Percentiles rank a stretch among this genome's conserved stretches.
Conservation (phyloP, 1,140 invertebrate species). For the Leptinotarsa undecemlineata region DNA sequence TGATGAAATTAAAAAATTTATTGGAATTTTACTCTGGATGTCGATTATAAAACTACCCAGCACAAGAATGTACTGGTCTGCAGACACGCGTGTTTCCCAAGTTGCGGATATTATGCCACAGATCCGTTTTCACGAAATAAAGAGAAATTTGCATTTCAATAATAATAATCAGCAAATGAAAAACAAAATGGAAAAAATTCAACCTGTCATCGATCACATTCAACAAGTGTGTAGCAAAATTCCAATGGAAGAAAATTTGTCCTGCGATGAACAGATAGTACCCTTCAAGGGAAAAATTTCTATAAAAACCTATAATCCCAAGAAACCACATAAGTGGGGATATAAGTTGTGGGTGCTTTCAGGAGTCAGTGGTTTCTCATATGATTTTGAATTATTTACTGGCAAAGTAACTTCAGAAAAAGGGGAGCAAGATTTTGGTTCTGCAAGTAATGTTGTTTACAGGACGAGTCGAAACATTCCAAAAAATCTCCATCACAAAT, state of each 20-base stretch:
- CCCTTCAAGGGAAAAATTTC: not conserved
- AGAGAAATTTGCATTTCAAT: not conserved
- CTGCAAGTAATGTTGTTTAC: not conserved
- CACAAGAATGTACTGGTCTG: not conserved
- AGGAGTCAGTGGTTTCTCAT: not conserved
- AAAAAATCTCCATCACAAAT: not conserved
- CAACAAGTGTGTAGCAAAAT: not conserved
- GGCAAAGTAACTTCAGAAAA: not conserved
- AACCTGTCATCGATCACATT: slow-evolving; percentile 5
- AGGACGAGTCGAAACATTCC: not conserved
- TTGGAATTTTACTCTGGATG: not conserved
- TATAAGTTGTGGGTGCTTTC: not conserved
- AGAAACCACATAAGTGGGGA: not conserved
- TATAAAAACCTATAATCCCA: not conserved
- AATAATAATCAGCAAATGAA: slow-evolving; percentile 5
- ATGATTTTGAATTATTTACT: slow-evolving; percentile 4
- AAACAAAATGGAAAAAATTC: not conserved
- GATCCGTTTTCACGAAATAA: not conserved
- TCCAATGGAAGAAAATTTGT: not conserved
- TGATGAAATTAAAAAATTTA: not conserved
- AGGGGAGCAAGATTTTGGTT: not conserved
- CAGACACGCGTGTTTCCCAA: too few relatives aligned
- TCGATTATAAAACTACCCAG: slow-evolving; percentile 5
- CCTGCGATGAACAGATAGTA: not conserved
- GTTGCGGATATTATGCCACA: not conserved